These are phyloP conservation scores for Sinhomidia bicolor DNA, from an alignment of 2,888 invertebrate genomes.

Conservation along the genomic window DNA sequence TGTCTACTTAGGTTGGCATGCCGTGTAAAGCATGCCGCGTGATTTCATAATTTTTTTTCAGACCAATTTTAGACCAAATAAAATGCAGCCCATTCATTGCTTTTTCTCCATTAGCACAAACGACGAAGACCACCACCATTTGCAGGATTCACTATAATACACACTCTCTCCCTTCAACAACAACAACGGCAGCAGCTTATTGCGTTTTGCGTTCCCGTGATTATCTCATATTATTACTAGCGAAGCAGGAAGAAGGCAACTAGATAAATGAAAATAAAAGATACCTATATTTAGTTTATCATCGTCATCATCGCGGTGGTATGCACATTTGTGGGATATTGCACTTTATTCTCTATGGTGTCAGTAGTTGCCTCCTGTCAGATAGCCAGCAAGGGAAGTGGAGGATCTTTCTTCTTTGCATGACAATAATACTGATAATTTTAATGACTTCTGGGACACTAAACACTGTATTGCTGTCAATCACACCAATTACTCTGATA, in stretches of 20 bases:
- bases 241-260: conserved; percentile 57
- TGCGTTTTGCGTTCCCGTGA: conserved; percentile 11
- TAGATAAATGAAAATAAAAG: conserved; percentile 45
- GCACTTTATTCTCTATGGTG: background rate
- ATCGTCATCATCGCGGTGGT: background rate
- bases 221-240: conserved; percentile 9
- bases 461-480: conserved; percentile 34
- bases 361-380: conserved; percentile 37
- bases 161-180: background rate
- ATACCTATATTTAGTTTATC: conserved; percentile 48
- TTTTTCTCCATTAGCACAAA: conserved; percentile 36
- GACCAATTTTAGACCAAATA: conserved; percentile 55
- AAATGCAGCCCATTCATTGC: conserved; percentile 44
- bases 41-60: conserved; percentile 62
- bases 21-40: conserved; percentile 58
- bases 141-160: background rate
- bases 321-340: background rate
- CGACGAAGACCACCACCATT: background rate
- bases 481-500: conserved; percentile 61
- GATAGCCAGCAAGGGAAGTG: conserved; percentile 18
- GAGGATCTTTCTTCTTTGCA: conserved; percentile 49
- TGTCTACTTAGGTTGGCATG: conserved; percentile 52
- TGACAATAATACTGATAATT: conserved; percentile 58
- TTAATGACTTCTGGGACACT: conserved; percentile 64
- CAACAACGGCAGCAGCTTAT: too few relatives aligned